Percentiles rank a stretch among this genome's conserved stretches.
These are phyloP conservation scores for Podabrus alpinus DNA, from an alignment of 2,888 invertebrate genomes.

Conservation along the genomic window DNA sequence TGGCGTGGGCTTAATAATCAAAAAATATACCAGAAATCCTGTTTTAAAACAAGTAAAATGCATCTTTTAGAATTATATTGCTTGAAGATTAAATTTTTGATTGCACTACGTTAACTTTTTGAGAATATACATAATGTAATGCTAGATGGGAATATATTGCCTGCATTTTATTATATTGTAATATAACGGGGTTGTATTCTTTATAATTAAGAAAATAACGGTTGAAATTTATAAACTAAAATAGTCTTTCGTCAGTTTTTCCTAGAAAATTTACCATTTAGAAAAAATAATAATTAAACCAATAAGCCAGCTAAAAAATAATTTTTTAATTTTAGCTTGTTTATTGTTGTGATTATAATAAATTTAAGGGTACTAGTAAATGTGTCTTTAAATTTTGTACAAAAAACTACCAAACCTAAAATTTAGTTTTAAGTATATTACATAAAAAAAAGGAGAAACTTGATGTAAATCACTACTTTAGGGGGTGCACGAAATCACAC, in stretches of 20 bases:
- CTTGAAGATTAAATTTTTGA: not conserved
- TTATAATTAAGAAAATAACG: not conserved
- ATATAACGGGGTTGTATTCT: not conserved
- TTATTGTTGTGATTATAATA: not conserved
- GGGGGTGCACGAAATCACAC: conserved; percentile 1
- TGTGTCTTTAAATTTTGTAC: not conserved
- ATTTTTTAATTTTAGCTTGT: not conserved
- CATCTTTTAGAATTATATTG: not conserved
- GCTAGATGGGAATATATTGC: not conserved
- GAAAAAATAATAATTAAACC: not conserved
- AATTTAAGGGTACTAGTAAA: not conserved
- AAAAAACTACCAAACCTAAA: not conserved
- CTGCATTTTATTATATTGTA: not conserved
- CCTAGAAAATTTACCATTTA: not conserved
- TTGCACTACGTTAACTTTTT: not conserved
- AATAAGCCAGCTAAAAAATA: not conserved
- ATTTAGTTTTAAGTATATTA: not conserved
- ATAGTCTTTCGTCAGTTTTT: not conserved
- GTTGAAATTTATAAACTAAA: not conserved
- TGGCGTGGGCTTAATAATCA: too few relatives aligned
- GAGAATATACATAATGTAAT: not conserved
- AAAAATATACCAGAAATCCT: too few relatives aligned
- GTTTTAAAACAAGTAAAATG: not conserved
- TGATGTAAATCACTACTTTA: not conserved
- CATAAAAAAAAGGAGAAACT: not conserved